Evolutionary conservation across 2,113 vertebrate genomes (phyloP), one percentile per base, ranked within the genome.

Genomic region (Jaculus jaculus): DNA sequence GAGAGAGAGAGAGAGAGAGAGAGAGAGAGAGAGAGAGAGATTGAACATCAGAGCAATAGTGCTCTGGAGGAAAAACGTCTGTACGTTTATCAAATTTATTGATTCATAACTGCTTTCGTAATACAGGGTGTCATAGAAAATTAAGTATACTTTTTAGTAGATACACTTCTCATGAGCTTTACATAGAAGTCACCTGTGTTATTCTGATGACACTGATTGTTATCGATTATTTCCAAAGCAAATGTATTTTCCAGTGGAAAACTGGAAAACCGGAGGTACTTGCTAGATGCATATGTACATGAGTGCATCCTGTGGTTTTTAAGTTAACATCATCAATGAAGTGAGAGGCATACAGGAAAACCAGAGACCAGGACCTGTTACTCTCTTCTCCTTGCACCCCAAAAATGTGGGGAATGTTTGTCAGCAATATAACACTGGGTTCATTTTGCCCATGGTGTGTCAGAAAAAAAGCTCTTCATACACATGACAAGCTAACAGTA

Each of bases 321-420:
- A 71, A 47, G 39, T 81, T 51, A 78, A 26, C 13, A 9, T 92
- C 66, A 69, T 8, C 26, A 54, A 1, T 47, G 37, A 68, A 58
- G 61, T n/a, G 13, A 0, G 2, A 12, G 23, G 8, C 17, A 2
- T 66, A 66, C 54, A 23, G 61, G 69, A 72, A 87, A 78, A 34
- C 2, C 8, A 24, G 9, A 79, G 7, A 1, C 15, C 5, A 0
- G 0, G 15, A 13, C 11, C 8, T 61, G 7, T n/a, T 24, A 11
- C 9, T 17, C 11, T 18, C 28, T 39, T 77, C 30, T 58, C 26
- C 21, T 47, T 7, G 13, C 5, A 15, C 37, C 18, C 1, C 2
- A 15, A 26, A 65, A 65, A 61, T 2, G 16, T 3, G 21, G 1
- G 2, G 10, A 1, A 0, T 8, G 20, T 20, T 10, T 4, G 39